These are phyloP conservation scores for Cryptosula pallasiana DNA, from an alignment of 2,888 invertebrate genomes.

Conservation along the genomic window DNA sequence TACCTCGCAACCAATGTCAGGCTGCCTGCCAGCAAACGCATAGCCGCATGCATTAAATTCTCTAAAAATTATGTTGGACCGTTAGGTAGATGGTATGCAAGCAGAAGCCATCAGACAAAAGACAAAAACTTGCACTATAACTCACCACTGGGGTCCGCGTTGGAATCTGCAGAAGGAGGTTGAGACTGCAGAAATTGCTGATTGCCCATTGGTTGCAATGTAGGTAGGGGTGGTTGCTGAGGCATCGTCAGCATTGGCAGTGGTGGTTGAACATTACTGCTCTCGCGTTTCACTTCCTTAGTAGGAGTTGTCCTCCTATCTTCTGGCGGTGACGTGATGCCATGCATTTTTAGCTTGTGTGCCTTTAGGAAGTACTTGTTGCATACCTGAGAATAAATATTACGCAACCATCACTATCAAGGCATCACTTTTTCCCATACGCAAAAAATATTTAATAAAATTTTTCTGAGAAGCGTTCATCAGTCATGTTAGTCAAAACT, in stretches of 20 bases:
- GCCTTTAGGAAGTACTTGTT: constrained; percentile 99
- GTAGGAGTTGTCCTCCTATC: constrained; percentile 20
- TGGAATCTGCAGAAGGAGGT: neutral
- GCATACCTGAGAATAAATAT: no score
- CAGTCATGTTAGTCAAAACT: no score
- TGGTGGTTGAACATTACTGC: neutral
- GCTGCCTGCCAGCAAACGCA: neutral
- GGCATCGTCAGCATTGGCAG: neutral
- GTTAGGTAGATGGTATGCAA: neutral
- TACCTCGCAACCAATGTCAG: no score
- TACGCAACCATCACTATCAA: no score
- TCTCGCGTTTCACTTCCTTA: neutral
- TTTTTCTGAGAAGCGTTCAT: no score
- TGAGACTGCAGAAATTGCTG: no score
- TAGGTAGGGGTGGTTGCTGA: neutral
- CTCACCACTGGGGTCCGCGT: neutral
- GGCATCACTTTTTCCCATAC: no score
- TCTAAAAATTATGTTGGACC: neutral
- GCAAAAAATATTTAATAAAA: no score
- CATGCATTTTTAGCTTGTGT: constrained; percentile 95
- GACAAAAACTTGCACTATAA: neutral
- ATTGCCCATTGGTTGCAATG: neutral
- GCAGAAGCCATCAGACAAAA: neutral
- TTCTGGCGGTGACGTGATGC: constrained; percentile 42
- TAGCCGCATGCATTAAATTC: constrained; percentile 20